Base-by-base conservation (phyloP, 2,888 invertebrate genomes). In the Harpagoxenus sublaevis region DNA sequence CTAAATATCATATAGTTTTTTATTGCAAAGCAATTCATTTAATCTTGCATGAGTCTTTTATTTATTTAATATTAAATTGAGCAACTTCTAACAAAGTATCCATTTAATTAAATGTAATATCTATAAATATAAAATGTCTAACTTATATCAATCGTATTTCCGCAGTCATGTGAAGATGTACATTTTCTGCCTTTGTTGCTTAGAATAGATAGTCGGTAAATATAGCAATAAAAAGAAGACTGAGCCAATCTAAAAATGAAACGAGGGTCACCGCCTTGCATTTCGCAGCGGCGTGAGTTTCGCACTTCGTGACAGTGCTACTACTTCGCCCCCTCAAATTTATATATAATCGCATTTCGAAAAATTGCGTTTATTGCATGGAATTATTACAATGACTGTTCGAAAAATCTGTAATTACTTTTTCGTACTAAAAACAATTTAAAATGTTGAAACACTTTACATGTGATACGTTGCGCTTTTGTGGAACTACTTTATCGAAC, bases 401-500 rank as follows among this genome's bases (percentile, higher is more conserved):
- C 12, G n/a, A 23, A 12, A 35, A 73, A 73, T 51, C 0, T 48
- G 28, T 18, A 31, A 9, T 8, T 18, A 35, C 2, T 28, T 48
- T 81, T 73, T 60, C 1, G 28, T 3, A n/a, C 23, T 28, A 39
- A 65, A 65, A 55, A 18, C 28, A 39, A 9, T 74, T 53, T 5
- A 28, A 6, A 51, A 81, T 28, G 35, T 28, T 51, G 39, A 51
- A 51, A 39, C n/a, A 35, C 31, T 2, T 12, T 3, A 31, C 10
- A n/a, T 28, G 31, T 57, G 68, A 73, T 28, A 3, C 18, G 60
- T 48, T 39, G 48, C 35, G 28, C 60, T 65, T 65, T 85, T 85
- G 83, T 45, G 65, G 53, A 23, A 23, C 23, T 78, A 42, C 74
- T 23, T 55, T 84, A 86, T 87, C 62, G 86, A 89, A 84, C 62